These are phyloP conservation scores for Argyrosomus regius DNA, from an alignment of 2,797 vertebrate genomes.

Conservation along the genomic window DNA sequence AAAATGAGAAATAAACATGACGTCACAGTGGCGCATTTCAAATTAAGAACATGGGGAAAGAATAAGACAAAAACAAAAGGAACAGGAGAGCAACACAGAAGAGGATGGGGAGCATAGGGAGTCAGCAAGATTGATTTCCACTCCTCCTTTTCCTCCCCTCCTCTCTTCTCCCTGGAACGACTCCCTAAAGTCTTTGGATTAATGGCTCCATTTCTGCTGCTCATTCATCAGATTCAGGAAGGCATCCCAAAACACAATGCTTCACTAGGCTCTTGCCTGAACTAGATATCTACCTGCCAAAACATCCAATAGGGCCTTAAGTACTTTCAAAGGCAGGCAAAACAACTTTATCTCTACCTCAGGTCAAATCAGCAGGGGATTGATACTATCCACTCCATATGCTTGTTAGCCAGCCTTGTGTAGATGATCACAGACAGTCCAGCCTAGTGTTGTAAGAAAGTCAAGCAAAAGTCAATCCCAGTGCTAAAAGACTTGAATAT, in stretches of 20 bases:
- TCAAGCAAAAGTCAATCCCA: constrained; percentile 6
- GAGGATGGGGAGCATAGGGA: constrained; percentile 53
- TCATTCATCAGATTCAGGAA: constrained; percentile 83
- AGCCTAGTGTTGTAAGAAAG: not conserved
- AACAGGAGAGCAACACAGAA: constrained; percentile 51
- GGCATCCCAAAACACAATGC: constrained; percentile 72
- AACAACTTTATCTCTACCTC: constrained; percentile 61
- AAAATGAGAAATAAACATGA: constrained; percentile 9
- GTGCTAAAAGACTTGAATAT: not conserved
- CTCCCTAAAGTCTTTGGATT: constrained; percentile 87
- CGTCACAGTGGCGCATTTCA: not conserved
- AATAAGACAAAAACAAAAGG: constrained; percentile 44
- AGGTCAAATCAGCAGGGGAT: constrained; percentile 43
- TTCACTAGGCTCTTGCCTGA: constrained; percentile 60
- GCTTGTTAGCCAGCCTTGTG: constrained; percentile 18
- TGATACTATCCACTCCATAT: not conserved
- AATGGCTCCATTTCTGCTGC: constrained; percentile 84
- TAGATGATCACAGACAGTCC: constrained; percentile 31
- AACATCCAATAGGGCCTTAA: constrained; percentile 66
- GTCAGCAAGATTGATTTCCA: constrained; percentile 85
- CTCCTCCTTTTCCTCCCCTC: constrained; percentile 65
- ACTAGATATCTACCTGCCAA: constrained; percentile 70
- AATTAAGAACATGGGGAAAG: constrained; percentile 25
- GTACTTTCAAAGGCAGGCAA: constrained; percentile 57
- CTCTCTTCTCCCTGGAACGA: constrained; percentile 63